Conservation (phyloP, 2,888 invertebrate genomes). For the Melieria omissa region DNA sequence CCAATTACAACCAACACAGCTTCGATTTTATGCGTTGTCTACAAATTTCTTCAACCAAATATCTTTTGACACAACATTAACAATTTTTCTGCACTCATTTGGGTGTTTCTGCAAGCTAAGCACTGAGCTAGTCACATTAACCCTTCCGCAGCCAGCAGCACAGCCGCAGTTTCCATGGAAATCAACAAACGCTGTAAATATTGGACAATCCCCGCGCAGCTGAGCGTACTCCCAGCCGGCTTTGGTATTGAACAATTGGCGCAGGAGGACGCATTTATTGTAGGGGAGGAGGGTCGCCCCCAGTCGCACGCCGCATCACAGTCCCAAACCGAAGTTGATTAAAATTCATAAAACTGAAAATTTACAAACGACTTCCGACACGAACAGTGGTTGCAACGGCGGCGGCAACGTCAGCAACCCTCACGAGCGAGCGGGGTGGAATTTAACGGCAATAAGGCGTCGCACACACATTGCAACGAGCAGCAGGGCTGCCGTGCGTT, state of each 20-base stretch:
- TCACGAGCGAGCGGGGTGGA: not conserved
- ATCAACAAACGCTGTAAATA: too few relatives aligned
- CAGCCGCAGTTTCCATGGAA: too few relatives aligned
- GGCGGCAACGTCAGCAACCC: constrained; percentile 29
- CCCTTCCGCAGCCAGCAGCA: too few relatives aligned
- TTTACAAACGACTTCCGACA: constrained; percentile 40
- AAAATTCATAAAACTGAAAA: constrained; percentile 36
- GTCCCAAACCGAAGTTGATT: constrained; percentile 29
- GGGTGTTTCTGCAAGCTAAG: too few relatives aligned
- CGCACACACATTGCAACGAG: not conserved
- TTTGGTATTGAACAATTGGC: too few relatives aligned
- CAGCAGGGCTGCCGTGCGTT: constrained; percentile 3
- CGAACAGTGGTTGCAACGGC: constrained; percentile 18
- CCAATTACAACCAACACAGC: not conserved
- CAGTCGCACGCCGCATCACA: not conserved
- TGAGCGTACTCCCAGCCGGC: too few relatives aligned
- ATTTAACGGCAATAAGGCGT: constrained; percentile 11
- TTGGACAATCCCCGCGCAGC: too few relatives aligned
- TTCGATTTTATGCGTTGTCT: not conserved
- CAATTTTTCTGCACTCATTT: too few relatives aligned
- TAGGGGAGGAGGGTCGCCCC: too few relatives aligned
- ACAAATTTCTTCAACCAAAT: not conserved
- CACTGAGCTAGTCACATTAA: too few relatives aligned
- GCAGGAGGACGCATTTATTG: too few relatives aligned
- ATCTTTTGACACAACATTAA: too few relatives aligned